phyloP scores from a whole-genome alignment of 2,888 invertebrate species.

The Thymelicus sylvestris region DNA sequence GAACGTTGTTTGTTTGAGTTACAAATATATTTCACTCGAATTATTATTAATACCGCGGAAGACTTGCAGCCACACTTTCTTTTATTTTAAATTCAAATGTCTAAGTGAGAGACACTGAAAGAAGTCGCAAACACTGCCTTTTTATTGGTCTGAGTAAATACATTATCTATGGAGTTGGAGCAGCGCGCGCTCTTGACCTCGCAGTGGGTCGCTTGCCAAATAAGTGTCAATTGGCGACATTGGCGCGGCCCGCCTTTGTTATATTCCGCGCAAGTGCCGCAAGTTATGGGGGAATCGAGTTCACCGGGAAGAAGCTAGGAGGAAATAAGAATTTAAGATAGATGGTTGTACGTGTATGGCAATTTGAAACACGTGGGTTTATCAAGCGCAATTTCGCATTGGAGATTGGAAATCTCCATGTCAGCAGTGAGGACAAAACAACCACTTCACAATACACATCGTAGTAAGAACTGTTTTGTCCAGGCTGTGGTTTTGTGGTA shows the following conservation, averaged over 20 bases:
- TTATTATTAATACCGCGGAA: background rate
- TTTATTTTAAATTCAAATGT: no score
- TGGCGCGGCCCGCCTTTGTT: no score
- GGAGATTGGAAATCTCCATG: background rate
- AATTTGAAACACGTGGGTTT: background rate
- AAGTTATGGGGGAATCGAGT: background rate
- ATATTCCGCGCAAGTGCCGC: background rate
- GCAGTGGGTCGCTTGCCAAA: background rate
- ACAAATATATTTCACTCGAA: background rate
- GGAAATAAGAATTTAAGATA: background rate
- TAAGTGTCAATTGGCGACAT: conserved; percentile 3
- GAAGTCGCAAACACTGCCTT: no score
- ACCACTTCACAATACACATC: no score
- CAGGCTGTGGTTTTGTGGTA: background rate
- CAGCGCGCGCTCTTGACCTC: background rate
- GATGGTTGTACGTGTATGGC: background rate
- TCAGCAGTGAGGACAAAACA: background rate
- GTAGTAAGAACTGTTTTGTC: no score
- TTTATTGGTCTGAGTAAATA: no score
- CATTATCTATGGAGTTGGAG: background rate
- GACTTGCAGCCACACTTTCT: no score
- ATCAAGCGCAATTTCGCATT: background rate
- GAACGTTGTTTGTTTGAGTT: background rate
- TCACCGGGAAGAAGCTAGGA: background rate
- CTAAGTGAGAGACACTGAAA: no score